Conservation (phyloP, 1,140 invertebrate species). For the Steinernema khuongi region DNA sequence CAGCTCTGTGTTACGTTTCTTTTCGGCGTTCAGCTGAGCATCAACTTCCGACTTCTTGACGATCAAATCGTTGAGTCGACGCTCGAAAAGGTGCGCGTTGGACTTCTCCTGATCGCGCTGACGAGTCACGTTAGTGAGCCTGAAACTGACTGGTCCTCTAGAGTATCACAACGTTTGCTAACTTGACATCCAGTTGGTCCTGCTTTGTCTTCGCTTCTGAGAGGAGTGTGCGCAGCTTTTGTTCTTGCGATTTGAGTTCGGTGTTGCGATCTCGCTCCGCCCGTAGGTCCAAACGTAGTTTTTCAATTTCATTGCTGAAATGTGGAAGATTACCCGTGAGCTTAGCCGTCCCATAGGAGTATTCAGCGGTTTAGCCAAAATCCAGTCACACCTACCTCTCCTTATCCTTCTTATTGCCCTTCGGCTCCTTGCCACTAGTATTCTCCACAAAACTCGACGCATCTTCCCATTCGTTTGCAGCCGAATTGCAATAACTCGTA, state of each 20-base stretch:
- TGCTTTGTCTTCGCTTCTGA: neutral
- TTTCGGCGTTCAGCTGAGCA: neutral
- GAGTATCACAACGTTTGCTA: neutral
- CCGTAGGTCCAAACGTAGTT: constrained; percentile 4
- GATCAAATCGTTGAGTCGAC: neutral
- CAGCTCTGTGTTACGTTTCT: neutral
- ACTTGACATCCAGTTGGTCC: neutral
- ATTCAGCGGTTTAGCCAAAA: too few species aligned
- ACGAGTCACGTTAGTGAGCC: neutral
- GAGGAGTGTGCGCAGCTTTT: neutral
- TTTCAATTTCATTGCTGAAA: neutral
- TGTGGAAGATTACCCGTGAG: too few species aligned
- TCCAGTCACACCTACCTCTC: neutral
- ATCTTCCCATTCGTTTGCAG: neutral
- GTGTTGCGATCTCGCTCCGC: neutral
- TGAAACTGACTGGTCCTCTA: too few species aligned
- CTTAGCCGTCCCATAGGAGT: too few species aligned
- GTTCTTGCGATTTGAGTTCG: neutral
- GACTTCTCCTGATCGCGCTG: neutral
- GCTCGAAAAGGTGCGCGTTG: constrained; percentile 1
- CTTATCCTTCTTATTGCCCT: neutral
- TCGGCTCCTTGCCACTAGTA: neutral
- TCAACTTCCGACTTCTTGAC: neutral
- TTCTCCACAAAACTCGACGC: neutral
- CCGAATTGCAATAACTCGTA: constrained; percentile 13